Percentiles rank a stretch among this genome's conserved stretches.
These are phyloP conservation scores for Orthonychiurus folsomi DNA, from an alignment of 2,888 invertebrate species.

Conservation along the genomic window DNA sequence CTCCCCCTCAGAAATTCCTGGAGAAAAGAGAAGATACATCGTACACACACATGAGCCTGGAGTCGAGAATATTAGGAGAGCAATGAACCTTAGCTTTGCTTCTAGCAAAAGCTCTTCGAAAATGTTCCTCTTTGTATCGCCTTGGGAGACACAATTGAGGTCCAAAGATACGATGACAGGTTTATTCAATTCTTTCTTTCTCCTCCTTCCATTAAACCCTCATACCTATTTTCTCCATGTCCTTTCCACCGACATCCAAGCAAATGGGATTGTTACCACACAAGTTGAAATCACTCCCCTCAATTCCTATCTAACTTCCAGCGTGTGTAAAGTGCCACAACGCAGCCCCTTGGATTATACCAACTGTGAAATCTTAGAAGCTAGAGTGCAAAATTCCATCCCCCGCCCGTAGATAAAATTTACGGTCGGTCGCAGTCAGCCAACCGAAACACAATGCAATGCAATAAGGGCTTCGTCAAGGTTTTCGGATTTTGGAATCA, in stretches of 20 bases:
- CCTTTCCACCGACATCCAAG: neutral
- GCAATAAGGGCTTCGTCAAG: too few species aligned
- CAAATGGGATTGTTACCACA: neutral
- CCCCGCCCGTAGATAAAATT: neutral
- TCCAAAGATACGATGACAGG: neutral
- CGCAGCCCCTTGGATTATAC: neutral
- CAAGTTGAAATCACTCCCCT: neutral
- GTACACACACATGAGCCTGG: too few species aligned
- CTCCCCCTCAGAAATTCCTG: too few species aligned
- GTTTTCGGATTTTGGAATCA: neutral
- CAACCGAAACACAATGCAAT: too few species aligned
- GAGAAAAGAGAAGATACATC: too few species aligned
- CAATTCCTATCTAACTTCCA: neutral
- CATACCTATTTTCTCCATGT: neutral
- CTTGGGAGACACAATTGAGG: neutral
- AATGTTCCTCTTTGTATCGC: neutral
- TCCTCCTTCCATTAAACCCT: neutral
- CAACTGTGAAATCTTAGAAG: neutral
- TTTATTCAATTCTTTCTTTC: neutral
- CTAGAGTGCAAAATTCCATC: neutral
- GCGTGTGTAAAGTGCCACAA: too few species aligned
- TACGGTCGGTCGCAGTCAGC: neutral
- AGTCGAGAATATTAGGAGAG: neutral
- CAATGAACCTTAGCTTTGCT: neutral
- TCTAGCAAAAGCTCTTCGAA: neutral